Evolutionary conservation across 1,140 invertebrate species (phyloP).

Genomic region (Musca vetustissima): DNA sequence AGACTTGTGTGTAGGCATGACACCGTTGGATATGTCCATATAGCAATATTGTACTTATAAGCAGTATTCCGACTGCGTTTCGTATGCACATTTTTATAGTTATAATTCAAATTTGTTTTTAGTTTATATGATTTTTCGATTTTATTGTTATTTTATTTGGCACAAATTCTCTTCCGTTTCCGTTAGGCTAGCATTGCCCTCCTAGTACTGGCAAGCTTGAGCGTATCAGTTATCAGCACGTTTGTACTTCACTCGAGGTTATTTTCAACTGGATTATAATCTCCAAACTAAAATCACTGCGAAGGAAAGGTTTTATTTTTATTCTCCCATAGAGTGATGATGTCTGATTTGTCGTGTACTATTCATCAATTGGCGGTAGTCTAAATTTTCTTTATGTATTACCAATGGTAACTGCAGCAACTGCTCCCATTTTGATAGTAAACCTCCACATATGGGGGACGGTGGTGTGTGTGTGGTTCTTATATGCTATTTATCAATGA

Average conservation of each 20-base stretch:
- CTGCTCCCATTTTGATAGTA: too few species aligned
- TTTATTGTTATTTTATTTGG: conserved; percentile 15
- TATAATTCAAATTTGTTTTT: neutral
- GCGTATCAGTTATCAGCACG: conserved; percentile 2
- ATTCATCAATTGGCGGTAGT: too few species aligned
- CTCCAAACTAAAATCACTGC: conserved; percentile 16
- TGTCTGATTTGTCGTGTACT: too few species aligned
- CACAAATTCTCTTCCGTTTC: conserved; percentile 20
- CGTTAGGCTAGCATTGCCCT: conserved; percentile 4
- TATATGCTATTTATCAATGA: too few species aligned
- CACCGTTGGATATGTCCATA: neutral
- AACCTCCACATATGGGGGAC: too few species aligned
- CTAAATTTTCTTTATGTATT: too few species aligned
- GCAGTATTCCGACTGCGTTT: neutral
- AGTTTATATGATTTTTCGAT: neutral
- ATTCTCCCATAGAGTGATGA: neutral
- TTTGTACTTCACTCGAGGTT: conserved; percentile 10
- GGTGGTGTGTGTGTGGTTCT: too few species aligned
- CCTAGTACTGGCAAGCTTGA: neutral
- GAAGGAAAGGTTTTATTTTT: conserved; percentile 22
- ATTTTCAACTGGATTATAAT: conserved; percentile 18
- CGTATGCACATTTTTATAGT: conserved; percentile 3
- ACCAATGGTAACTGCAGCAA: too few species aligned
- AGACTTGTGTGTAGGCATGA: conserved; percentile 42
- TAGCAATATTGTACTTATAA: conserved; percentile 8